Percentiles rank a stretch among this genome's conserved stretches.
Conservation (phyloP, 1,140 invertebrate species). For the Brachionus manjavacas region DNA sequence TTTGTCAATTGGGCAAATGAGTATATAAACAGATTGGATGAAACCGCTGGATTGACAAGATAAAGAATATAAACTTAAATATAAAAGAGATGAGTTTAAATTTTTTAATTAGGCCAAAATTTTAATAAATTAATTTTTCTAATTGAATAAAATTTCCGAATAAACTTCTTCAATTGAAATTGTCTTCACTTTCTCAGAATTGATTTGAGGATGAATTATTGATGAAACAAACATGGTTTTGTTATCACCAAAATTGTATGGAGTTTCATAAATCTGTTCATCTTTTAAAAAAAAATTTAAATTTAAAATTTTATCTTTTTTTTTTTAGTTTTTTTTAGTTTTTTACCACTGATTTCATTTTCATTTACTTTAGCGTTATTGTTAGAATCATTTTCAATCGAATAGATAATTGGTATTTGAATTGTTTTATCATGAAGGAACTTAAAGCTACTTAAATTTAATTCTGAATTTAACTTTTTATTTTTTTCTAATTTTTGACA, state of each 20-base stretch:
- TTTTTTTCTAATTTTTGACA: background rate
- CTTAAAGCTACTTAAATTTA: background rate
- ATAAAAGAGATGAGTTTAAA: background rate
- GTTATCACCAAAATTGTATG: too few relatives aligned
- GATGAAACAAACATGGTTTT: too few relatives aligned
- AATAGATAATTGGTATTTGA: background rate
- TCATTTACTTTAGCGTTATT: too few relatives aligned
- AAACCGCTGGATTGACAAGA: constrained; percentile 20
- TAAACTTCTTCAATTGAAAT: background rate
- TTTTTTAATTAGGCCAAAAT: background rate
- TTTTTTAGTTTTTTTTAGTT: too few relatives aligned
- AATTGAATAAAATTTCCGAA: background rate
- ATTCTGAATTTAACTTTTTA: background rate
- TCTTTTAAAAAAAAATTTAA: too few relatives aligned
- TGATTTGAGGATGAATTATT: background rate
- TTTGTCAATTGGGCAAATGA: constrained; percentile 21
- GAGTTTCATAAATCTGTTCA: too few relatives aligned
- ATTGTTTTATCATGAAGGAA: background rate
- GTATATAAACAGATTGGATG: constrained; percentile 32
- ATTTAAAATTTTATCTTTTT: too few relatives aligned
- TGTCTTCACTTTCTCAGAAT: background rate
- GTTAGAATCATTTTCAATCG: background rate
- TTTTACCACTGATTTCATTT: too few relatives aligned
- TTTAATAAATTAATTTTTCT: background rate
- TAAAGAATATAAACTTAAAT: background rate